Conservation (phyloP, 1,140 invertebrate genomes). For the Aleiodes sp. region DNA sequence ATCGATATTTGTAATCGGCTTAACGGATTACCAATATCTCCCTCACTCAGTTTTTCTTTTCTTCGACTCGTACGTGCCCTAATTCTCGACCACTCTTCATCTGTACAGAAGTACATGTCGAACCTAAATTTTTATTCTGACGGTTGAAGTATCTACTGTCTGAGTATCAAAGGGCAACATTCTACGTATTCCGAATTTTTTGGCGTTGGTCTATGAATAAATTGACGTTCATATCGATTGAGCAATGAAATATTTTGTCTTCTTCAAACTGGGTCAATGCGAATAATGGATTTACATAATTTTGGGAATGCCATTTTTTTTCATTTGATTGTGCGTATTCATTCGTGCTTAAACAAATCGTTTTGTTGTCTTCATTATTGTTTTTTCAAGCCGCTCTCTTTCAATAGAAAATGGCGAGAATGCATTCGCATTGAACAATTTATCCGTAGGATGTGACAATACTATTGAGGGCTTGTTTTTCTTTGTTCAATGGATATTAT, state of each 20-base stretch:
- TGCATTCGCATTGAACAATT: too few relatives aligned
- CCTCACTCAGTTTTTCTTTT: background rate
- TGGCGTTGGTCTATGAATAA: background rate
- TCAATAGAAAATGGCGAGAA: too few relatives aligned
- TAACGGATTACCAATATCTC: background rate
- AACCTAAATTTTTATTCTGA: too few relatives aligned
- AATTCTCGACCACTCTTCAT: background rate
- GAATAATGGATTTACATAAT: background rate
- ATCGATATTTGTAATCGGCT: background rate
- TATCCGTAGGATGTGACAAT: too few relatives aligned
- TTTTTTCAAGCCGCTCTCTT: too few relatives aligned
- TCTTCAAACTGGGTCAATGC: background rate
- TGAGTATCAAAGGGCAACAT: background rate
- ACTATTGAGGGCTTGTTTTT: too few relatives aligned
- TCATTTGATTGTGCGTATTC: background rate
- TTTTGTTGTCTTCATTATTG: background rate
- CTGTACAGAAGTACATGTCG: background rate
- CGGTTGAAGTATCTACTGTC: too few relatives aligned
- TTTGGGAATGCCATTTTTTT: background rate
- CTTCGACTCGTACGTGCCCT: background rate
- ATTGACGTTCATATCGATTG: conserved; percentile 8
- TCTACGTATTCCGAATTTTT: background rate
- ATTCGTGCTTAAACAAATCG: background rate
- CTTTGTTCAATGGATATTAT: too few relatives aligned
- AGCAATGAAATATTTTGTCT: background rate